A percentile compares a stretch with the other conserved stretches of the same genome.
phyloP scores from a whole-genome alignment of 2,113 vertebrate genomes.

The Felis catus region DNA sequence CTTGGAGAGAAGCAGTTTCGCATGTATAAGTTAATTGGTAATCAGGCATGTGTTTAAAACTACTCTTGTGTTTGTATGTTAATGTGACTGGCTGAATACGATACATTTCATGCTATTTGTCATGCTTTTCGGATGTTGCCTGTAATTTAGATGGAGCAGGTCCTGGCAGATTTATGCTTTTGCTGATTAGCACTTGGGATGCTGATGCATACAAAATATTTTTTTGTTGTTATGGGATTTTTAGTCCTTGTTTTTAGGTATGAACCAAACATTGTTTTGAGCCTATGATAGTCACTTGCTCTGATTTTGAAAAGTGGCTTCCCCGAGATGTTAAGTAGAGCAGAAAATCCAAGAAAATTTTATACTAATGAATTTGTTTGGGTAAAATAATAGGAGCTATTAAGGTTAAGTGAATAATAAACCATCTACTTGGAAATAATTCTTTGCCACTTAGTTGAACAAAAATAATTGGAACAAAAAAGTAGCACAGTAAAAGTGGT shows the following conservation, averaged over 20 bases:
- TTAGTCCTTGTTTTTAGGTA: not conserved
- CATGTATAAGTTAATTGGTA: not conserved
- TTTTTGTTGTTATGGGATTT: not conserved
- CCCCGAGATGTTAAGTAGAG: slow-evolving; percentile 54
- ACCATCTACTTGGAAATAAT: slow-evolving; percentile 56
- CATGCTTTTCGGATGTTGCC: not conserved
- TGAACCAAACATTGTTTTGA: slow-evolving; percentile 21
- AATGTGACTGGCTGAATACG: not conserved
- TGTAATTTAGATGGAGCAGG: not conserved
- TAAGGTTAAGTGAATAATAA: slow-evolving; percentile 68
- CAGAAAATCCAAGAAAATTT: slow-evolving; percentile 67
- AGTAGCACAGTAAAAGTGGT: slow-evolving; percentile 57
- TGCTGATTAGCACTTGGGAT: not conserved
- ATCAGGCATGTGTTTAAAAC: not conserved
- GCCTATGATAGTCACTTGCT: not conserved
- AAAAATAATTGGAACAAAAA: slow-evolving; percentile 79
- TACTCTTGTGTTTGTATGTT: not conserved
- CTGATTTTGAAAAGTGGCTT: slow-evolving; percentile 63
- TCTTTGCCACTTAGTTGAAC: slow-evolving; percentile 71
- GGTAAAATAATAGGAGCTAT: slow-evolving; percentile 66
- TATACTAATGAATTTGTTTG: slow-evolving; percentile 58
- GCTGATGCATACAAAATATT: not conserved
- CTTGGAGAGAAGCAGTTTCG: not conserved
- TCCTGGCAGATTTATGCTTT: not conserved
- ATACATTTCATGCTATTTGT: not conserved